A percentile compares a stretch with the other conserved stretches of the same genome.
Evolutionary conservation across 1,140 invertebrate species (phyloP).

Genomic region (Littorina saxatilis): DNA sequence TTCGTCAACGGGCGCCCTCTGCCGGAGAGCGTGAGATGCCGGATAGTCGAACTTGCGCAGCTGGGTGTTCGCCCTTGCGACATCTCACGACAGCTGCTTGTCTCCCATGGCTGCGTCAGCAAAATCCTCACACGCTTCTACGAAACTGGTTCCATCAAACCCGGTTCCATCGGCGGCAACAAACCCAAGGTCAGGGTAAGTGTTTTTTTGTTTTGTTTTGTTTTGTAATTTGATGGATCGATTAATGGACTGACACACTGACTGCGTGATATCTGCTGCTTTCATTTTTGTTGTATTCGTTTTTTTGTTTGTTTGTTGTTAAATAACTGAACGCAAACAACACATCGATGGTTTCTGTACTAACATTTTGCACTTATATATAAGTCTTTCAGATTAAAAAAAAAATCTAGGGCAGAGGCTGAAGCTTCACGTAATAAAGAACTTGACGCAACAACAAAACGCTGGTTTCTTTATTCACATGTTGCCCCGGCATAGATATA

Average conservation of each 20-base stretch:
- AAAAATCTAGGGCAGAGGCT: too few relatives aligned
- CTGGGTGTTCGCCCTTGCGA: slow-evolving; percentile 95
- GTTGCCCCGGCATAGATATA: too few relatives aligned
- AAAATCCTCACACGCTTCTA: slow-evolving; percentile 97
- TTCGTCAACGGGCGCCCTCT: slow-evolving; percentile 84
- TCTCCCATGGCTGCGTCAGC: slow-evolving; percentile 96
- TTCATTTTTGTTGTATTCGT: background rate
- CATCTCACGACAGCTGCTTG: slow-evolving; percentile 93
- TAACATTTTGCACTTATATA: background rate
- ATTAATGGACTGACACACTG: background rate
- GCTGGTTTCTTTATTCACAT: too few relatives aligned
- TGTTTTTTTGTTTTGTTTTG: background rate
- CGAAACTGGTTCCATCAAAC: slow-evolving; percentile 95
- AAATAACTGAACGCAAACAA: background rate
- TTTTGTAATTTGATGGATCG: too few relatives aligned
- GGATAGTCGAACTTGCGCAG: slow-evolving; percentile 95
- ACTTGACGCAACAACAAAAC: too few relatives aligned
- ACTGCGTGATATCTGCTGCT: too few relatives aligned
- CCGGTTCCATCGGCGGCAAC: slow-evolving; percentile 98
- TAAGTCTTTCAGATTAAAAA: background rate
- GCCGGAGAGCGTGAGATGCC: slow-evolving; percentile 94
- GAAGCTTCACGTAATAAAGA: too few relatives aligned
- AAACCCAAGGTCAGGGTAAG: slow-evolving; percentile 82
- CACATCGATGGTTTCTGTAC: background rate
- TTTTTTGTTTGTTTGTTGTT: background rate